phyloP scores from a whole-genome alignment of 2,113 vertebrate genomes.

The Stigmatopora nigra region DNA sequence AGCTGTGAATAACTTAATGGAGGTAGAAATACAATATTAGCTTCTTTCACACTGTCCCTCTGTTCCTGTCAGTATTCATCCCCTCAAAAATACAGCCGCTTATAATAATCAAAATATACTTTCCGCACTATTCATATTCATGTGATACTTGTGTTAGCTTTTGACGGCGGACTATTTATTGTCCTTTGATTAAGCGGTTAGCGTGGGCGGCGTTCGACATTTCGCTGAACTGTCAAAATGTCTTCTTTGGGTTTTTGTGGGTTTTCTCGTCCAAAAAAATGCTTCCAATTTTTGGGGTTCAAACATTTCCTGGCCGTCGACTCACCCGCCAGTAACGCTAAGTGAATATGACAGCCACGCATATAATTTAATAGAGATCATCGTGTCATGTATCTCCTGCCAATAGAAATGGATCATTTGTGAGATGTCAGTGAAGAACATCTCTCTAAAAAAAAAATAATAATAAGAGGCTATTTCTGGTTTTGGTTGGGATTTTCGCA shows the following conservation, averaged over 20 bases:
- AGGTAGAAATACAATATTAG: conserved; percentile 23
- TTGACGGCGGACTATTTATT: conserved; percentile 1
- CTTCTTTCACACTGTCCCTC: conserved; percentile 33
- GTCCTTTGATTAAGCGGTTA: conserved; percentile 1
- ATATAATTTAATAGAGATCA: not conserved
- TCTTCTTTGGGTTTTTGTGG: not conserved
- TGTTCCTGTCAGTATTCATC: not conserved
- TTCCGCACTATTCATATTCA: not conserved
- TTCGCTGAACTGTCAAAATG: conserved; percentile 14
- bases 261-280: not conserved
- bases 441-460: not conserved
- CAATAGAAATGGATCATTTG: not conserved
- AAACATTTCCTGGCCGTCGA: conserved; percentile 2
- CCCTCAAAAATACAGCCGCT: not conserved
- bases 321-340: not conserved
- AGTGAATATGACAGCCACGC: not conserved
- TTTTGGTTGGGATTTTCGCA: too few relatives aligned
- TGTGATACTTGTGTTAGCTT: not conserved
- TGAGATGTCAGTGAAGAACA: not conserved
- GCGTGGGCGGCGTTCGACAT: not conserved
- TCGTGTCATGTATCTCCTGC: not conserved
- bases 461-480: too few relatives aligned
- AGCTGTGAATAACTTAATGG: conserved; percentile 20
- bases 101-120: not conserved
- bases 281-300: not conserved